Conservation (phyloP, 2,797 vertebrate species). For the Pangasius larnaudii region DNA sequence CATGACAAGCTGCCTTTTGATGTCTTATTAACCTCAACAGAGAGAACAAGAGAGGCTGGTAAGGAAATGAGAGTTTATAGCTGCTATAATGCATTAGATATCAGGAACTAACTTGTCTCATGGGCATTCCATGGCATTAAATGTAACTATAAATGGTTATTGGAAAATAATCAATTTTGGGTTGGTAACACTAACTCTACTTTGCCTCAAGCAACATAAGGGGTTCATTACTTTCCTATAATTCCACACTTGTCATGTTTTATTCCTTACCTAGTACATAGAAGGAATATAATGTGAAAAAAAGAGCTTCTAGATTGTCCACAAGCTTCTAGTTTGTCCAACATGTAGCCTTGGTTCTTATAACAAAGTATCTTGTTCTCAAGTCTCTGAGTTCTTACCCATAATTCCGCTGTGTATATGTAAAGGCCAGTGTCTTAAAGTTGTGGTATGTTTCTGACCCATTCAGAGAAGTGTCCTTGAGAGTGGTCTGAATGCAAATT, state of each 20-base stretch:
- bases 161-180: neutral
- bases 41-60: neutral
- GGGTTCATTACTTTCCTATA: neutral
- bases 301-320: neutral
- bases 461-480: slow-evolving; percentile 28
- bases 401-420: neutral
- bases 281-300: neutral
- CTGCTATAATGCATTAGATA: neutral
- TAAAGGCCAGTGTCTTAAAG: neutral
- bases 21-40: neutral
- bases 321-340: neutral
- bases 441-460: neutral
- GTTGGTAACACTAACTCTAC: neutral
- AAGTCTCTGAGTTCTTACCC: neutral
- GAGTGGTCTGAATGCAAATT: slow-evolving; percentile 32
- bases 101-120: neutral
- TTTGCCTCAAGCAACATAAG: neutral
- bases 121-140: neutral
- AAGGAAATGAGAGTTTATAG: neutral
- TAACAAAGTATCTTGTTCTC: neutral
- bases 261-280: neutral
- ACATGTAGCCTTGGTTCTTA: neutral
- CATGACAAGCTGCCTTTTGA: neutral
- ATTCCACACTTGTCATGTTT: neutral
- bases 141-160: neutral